Conservation (phyloP, 2,113 vertebrate genomes). For the Orycteropus afer region DNA sequence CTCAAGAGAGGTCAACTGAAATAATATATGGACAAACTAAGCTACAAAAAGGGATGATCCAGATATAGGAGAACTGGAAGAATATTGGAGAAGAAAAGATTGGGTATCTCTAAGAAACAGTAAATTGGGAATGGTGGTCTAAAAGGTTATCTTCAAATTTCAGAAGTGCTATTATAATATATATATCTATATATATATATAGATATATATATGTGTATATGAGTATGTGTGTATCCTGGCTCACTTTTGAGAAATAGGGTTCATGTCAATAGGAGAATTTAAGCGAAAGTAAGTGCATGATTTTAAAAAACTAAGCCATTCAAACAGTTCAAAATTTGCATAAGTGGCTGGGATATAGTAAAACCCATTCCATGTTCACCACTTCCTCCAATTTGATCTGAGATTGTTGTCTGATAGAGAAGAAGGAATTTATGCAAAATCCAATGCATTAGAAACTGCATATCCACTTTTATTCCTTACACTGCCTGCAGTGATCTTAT, state of each 20-base stretch:
- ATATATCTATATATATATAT: not conserved
- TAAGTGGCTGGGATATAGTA: not conserved
- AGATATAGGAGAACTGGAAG: not conserved
- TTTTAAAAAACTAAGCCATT: not conserved
- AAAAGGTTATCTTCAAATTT: not conserved
- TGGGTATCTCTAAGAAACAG: not conserved
- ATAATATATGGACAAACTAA: not conserved
- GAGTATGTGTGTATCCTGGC: not conserved
- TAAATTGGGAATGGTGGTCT: not conserved
- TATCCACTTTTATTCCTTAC: conserved; percentile 40
- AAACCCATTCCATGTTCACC: not conserved
- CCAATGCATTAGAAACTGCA: not conserved
- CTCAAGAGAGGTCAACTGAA: not conserved
- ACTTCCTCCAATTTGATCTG: not conserved
- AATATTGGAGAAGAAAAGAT: not conserved
- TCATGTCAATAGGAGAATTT: not conserved
- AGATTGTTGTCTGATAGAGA: not conserved
- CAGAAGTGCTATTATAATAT: not conserved
- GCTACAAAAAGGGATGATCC: not conserved
- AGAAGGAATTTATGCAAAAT: not conserved
- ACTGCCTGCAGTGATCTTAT: not conserved
- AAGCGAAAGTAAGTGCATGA: not conserved
- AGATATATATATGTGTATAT: not conserved
- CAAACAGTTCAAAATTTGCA: not conserved
- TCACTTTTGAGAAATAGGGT: not conserved